Evolutionary conservation across 2,113 vertebrate genomes (phyloP).

Genomic region (Aplodontia rufa): DNA sequence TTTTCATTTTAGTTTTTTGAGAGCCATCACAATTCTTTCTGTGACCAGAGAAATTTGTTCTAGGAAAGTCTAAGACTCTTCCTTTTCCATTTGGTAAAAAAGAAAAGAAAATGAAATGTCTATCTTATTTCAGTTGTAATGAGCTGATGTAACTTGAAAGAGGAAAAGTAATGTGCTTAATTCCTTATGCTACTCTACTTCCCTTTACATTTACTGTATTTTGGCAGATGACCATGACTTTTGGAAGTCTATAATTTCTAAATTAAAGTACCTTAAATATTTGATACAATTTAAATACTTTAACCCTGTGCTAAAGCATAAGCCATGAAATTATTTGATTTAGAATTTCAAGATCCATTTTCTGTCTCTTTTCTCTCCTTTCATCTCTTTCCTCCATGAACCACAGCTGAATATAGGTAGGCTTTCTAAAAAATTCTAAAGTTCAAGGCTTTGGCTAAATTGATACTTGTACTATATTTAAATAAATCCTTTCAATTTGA

Average conservation of each 20-base stretch:
- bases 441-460: slow-evolving; percentile 22
- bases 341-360: slow-evolving; percentile 63
- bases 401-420: slow-evolving; percentile 7
- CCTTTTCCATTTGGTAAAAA: background rate
- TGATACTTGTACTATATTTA: slow-evolving; percentile 19
- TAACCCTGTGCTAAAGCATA: slow-evolving; percentile 42
- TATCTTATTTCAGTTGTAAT: slow-evolving; percentile 11
- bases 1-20: slow-evolving; percentile 42
- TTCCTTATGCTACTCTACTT: background rate
- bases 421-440: slow-evolving; percentile 54
- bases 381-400: slow-evolving; percentile 22
- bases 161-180: background rate
- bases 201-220: background rate
- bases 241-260: slow-evolving; percentile 41
- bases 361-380: slow-evolving; percentile 22
- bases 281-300: slow-evolving; percentile 50
- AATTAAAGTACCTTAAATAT: slow-evolving; percentile 37
- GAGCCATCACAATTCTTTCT: slow-evolving; percentile 35
- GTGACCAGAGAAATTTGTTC: background rate
- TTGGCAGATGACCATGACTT: slow-evolving; percentile 22
- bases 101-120: background rate
- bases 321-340: slow-evolving; percentile 59
- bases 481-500: background rate
- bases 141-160: background rate
- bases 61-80: background rate